Evolutionary conservation across 2,797 vertebrate genomes (phyloP).

Genomic region (Melanotaenia maccullochi): DNA sequence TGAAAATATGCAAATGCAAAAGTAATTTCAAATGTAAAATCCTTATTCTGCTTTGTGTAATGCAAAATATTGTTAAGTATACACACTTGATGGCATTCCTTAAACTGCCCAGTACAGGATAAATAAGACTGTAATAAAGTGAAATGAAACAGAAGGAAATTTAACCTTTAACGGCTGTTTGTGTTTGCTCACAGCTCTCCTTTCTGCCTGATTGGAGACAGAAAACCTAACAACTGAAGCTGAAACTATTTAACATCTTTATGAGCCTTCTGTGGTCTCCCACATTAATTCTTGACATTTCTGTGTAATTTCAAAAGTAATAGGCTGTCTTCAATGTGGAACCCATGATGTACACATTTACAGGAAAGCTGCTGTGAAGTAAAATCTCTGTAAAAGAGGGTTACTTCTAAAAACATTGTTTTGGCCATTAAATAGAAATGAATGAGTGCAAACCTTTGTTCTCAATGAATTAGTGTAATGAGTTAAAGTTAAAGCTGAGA

Average conservation of each 20-base stretch:
- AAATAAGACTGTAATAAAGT: constrained; percentile 15
- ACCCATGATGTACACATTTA: neutral
- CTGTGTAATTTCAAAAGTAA: neutral
- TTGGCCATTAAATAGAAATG: neutral
- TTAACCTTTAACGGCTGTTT: constrained; percentile 19
- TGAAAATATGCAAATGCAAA: constrained; percentile 13
- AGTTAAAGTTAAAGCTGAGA: neutral
- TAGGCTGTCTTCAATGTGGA: neutral
- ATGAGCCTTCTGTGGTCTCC: neutral
- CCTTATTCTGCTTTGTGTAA: constrained; percentile 1
- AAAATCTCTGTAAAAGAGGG: neutral
- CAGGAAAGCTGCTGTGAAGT: neutral
- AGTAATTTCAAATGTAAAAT: neutral
- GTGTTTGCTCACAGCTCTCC: neutral
- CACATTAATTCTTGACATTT: constrained; percentile 9
- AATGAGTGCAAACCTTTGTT: neutral
- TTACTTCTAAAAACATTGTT: neutral
- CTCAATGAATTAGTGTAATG: neutral
- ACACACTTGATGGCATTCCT: constrained; percentile 13
- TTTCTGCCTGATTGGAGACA: constrained; percentile 1
- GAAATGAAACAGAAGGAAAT: constrained; percentile 30
- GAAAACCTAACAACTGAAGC: constrained; percentile 14
- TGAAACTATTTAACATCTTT: constrained; percentile 8
- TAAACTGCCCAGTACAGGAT: neutral
- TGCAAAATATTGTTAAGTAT: constrained; percentile 15